These are phyloP conservation scores for Caenorhabditis latens DNA, from an alignment of 1,140 invertebrate species.

Conservation along the genomic window DNA sequence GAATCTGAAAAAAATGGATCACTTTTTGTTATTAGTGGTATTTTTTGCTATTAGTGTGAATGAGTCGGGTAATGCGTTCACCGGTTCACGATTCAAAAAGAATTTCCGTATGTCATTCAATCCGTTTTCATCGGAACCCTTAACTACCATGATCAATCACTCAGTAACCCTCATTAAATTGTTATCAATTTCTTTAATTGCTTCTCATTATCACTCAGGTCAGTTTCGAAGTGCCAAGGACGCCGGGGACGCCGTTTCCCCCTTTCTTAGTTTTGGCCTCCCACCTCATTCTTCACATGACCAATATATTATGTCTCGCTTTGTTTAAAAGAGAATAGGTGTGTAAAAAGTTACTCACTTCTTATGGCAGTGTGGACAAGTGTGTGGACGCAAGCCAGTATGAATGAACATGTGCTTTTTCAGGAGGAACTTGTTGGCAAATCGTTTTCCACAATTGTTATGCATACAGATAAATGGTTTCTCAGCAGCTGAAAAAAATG, in stretches of 20 bases:
- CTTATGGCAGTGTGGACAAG: constrained; percentile 74
- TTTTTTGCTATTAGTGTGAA: not conserved
- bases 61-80: too few species aligned
- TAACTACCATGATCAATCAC: too few species aligned
- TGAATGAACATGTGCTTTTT: constrained; percentile 78
- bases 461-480: constrained; percentile 59
- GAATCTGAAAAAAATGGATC: constrained; percentile 51
- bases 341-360: constrained; percentile 48
- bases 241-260: too few species aligned
- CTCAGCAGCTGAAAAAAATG: constrained; percentile 6
- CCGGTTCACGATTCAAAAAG: too few species aligned
- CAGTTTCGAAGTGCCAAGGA: constrained; percentile 27
- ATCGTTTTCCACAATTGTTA: constrained; percentile 72
- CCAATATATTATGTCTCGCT: constrained; percentile 11
- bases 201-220: constrained; percentile 41
- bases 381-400: constrained; percentile 74
- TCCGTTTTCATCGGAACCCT: too few species aligned
- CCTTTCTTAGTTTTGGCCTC: not conserved
- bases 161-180: too few species aligned
- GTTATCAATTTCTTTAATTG: not conserved
- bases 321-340: constrained; percentile 33
- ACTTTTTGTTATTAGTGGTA: not conserved
- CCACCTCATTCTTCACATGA: constrained; percentile 14
- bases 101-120: too few species aligned
- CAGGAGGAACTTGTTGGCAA: constrained; percentile 76